A percentile compares a stretch with the other conserved stretches of the same genome.
Conservation (phyloP, 1,140 invertebrate species). For the Polypedilum vanderplanki region DNA sequence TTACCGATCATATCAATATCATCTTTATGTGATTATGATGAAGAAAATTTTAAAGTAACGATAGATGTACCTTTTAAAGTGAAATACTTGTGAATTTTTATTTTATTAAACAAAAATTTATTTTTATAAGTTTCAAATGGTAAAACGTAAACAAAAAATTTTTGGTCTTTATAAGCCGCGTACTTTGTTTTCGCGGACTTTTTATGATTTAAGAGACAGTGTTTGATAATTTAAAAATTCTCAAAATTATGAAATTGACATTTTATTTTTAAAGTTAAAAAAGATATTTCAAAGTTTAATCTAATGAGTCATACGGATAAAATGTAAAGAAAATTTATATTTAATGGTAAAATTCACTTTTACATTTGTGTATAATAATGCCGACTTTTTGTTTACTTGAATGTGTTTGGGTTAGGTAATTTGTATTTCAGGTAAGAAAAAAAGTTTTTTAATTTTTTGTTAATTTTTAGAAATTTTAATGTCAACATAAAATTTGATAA, state of each 20-base stretch:
- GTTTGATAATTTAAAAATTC: neutral
- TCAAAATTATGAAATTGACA: neutral
- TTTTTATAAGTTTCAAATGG: neutral
- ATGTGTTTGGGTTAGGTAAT: neutral
- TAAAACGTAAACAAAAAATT: neutral
- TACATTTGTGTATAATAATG: neutral
- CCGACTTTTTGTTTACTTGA: neutral
- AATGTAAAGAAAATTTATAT: neutral
- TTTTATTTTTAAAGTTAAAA: neutral
- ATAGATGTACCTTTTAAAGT: neutral
- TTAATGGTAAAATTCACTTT: neutral
- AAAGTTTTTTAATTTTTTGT: neutral
- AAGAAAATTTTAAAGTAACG: neutral
- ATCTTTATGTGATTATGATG: too few species aligned
- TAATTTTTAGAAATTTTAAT: neutral
- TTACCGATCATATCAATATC: constrained; percentile 11
- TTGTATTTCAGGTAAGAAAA: neutral
- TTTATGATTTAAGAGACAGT: neutral
- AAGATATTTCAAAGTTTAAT: neutral
- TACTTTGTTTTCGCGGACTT: neutral
- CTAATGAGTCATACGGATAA: too few species aligned
- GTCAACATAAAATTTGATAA: neutral
- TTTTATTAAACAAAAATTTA: neutral
- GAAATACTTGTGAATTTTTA: neutral
- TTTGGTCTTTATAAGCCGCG: neutral